Base-by-base conservation (phyloP, 1,140 invertebrate species). In the Anoplolepis gracilipes region DNA sequence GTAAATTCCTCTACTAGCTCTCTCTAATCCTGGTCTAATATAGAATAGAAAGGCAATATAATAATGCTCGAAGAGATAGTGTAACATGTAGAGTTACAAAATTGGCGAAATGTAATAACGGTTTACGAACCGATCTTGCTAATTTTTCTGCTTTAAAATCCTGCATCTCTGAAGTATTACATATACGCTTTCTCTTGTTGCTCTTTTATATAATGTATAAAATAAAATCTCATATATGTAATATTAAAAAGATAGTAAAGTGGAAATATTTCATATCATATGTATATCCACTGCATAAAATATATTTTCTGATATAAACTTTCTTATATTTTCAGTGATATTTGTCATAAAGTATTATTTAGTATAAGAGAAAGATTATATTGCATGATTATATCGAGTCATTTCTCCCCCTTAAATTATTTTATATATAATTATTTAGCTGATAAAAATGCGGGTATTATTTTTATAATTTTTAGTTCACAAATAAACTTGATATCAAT, bases 1-100 rank as follows among this genome's bases (percentile, higher is more conserved):
- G 93, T 94, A 87, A 93, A 92, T 92, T 72, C 16, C 46, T n/a
- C 30, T 19, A 49, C 6, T 49, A 3, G 61, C 8, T 11, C 8
- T 19, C 16, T 11, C 22, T 25, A 62, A 42, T 55, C 2, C 30
- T 10, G 28, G 4, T 25, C 3, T 39, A 65, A 65, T 13, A n/a
- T 25, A 13, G 13, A 11, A 6, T n/a, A 19, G 19, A 2, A 10
- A 10, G 33, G 3, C 6, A 19, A 39, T 49, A 13, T 4, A n/a
- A 36, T n/a, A 65, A 39, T 3, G 2, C 19, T 2, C 5, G 16
- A 0, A 4, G 46, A 57, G 7, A 22, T 10, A 10, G 10, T 57
- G 22, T 30, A 13, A 28, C 5, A 61, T 61, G 4, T 61, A 25
- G 6, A 59, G 10, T 16, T 25, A 10, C 57, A 13, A 28, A 61